These are phyloP conservation scores for Adelognathus sp. DNA, from an alignment of 2,888 invertebrate genomes.

Conservation along the genomic window DNA sequence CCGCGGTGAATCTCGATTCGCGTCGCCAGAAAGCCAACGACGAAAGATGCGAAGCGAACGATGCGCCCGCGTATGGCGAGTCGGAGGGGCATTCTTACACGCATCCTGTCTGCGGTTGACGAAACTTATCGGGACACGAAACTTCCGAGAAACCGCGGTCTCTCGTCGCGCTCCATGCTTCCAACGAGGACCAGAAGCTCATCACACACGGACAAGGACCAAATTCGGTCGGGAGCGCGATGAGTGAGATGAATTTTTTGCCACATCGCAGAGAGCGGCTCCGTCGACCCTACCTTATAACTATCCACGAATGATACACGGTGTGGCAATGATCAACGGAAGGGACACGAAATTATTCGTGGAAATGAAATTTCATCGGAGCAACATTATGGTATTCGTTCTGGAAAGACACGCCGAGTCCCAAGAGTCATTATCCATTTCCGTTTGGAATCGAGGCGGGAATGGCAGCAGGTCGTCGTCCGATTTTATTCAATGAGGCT, in stretches of 20 bases:
- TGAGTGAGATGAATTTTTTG: conserved; percentile 28
- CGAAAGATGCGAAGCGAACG: conserved; percentile 52
- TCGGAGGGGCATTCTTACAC: conserved; percentile 75
- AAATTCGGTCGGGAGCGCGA: conserved; percentile 41
- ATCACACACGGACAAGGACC: conserved; percentile 36
- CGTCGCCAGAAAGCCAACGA: conserved; percentile 23
- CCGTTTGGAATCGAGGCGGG: background rate
- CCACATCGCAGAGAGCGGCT: conserved; percentile 6
- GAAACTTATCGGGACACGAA: conserved; percentile 79
- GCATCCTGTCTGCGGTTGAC: conserved; percentile 80
- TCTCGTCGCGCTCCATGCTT: conserved; percentile 35
- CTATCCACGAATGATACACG: background rate
- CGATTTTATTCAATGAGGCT: background rate
- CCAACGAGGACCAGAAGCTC: conserved; percentile 17
- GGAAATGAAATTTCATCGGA: conserved; percentile 7
- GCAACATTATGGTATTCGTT: background rate
- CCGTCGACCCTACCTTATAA: background rate
- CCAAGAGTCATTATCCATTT: conserved; percentile 18
- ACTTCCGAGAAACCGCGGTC: conserved; percentile 74
- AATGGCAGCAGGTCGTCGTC: background rate
- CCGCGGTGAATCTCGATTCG: conserved; percentile 27
- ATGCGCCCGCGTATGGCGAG: too few species aligned
- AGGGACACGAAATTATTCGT: conserved; percentile 30
- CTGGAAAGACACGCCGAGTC: background rate
- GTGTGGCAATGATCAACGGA: background rate